phyloP scores from a whole-genome alignment of 2,888 invertebrate species.

The Parnassius glacialis region DNA sequence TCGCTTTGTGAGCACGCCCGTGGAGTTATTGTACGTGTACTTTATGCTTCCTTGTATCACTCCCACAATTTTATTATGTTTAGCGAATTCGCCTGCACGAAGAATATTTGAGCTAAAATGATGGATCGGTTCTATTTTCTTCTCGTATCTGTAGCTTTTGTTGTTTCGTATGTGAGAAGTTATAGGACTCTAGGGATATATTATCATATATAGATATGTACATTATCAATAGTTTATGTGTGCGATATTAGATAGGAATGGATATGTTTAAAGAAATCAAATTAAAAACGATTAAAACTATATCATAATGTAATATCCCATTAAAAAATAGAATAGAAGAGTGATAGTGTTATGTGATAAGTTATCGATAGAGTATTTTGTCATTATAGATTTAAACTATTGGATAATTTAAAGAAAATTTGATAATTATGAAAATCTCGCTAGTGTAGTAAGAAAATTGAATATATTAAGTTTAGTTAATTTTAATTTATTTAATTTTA shows the following conservation, averaged over 20 bases:
- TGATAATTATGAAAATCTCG: no score
- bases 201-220: constrained; percentile 19
- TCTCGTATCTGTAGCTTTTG: constrained; percentile 32
- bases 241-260: no score
- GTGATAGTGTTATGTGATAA: no score
- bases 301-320: no score
- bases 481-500: background rate
- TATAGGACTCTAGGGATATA: constrained; percentile 67
- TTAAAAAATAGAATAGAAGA: no score
- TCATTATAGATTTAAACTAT: no score
- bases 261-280: no score
- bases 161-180: constrained; percentile 62
- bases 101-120: constrained; percentile 55
- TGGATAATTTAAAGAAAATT: no score
- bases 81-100: constrained; percentile 66
- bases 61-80: constrained; percentile 74
- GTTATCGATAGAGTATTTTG: no score
- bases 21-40: constrained; percentile 59
- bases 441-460: background rate
- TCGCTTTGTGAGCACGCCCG: constrained; percentile 73
- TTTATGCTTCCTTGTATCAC: constrained; percentile 69
- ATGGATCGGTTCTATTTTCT: constrained; percentile 61
- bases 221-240: no score
- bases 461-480: background rate
- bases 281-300: no score